Base-by-base conservation (phyloP, 2,888 invertebrate species). In the Chloroclystis v-ata region DNA sequence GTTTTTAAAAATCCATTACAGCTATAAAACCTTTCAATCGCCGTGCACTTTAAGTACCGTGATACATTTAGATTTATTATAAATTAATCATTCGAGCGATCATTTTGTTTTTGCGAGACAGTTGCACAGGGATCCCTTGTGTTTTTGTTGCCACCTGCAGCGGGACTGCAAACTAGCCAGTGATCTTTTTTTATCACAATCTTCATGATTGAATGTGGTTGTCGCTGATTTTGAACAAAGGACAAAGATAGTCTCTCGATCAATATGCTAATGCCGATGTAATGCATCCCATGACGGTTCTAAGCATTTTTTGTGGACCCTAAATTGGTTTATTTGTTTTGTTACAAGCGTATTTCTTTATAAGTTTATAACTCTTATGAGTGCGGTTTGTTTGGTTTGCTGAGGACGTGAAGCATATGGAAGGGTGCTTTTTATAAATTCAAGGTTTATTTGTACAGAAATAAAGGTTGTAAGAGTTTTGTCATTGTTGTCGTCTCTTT, bases 171-270 rank as follows among this genome's bases (percentile, higher is more conserved):
- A 80, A 79, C 69, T 58, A 64, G 66, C 69, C 69, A 72, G 75
- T 77, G 78, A 76, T 77, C 47, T 57, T 72, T 82, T 82, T 81
- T 78, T 76, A 70, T 71, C 64, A 61, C 69, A 66, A 80, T 76
- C 78, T 67, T 74, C 82, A 86, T 86, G 85, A 86, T 86, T 82
- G 84, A 85, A 79, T 71, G 78, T 68, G 67, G 72, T 33, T 82
- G 84, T 83, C 86, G 86, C 84, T 82, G 86, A 85, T 85, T 86
- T 78, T 79, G 78, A 83, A 86, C 86, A 86, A 86, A 86, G 82
- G 63, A 69, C 72, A 72, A 72, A 78, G 84, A 85, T 84, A 82
- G 74, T 70, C 64, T 72, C 62, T 67, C 81, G 78, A 84, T 86
- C 86, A 84, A 86, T 85, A 86, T 87, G 86, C 70, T 87, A 87